Conservation (phyloP, 2,113 vertebrate genomes). For the Lanius ludovicianus region DNA sequence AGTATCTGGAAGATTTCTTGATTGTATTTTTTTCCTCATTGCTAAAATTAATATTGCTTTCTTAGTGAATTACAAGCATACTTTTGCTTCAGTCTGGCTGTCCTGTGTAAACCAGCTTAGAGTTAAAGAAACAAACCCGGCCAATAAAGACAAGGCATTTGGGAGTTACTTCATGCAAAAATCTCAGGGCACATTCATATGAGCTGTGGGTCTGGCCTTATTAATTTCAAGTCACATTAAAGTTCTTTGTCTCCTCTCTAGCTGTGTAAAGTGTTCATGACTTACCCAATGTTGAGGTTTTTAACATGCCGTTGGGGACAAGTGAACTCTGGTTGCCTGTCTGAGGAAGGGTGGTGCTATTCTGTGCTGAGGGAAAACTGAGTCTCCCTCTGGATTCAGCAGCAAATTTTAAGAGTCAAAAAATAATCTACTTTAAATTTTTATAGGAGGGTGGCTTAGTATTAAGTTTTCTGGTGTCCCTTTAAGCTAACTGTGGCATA, state of each 20-base stretch:
- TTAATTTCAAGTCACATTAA: neutral
- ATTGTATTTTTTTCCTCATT: neutral
- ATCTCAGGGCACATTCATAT: neutral
- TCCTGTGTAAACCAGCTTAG: neutral
- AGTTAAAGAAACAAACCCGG: slow-evolving; percentile 8
- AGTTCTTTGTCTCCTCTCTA: neutral
- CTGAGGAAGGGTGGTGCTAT: neutral
- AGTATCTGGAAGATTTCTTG: neutral
- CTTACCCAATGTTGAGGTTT: neutral
- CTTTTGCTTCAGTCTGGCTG: neutral
- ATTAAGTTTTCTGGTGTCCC: neutral
- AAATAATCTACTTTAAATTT: neutral
- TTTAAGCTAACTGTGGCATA: neutral
- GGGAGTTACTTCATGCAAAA: neutral
- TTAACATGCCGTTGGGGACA: neutral
- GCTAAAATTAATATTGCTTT: neutral
- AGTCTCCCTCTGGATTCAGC: neutral
- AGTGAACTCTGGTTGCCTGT: neutral
- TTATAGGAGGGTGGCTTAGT: neutral
- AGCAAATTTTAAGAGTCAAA: neutral
- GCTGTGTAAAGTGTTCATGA: neutral
- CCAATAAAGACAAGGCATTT: neutral
- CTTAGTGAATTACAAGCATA: slow-evolving; percentile 12
- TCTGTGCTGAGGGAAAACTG: neutral
- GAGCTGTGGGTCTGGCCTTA: neutral